phyloP scores from a whole-genome alignment of 2,113 vertebrate species.

The Scomber japonicus region DNA sequence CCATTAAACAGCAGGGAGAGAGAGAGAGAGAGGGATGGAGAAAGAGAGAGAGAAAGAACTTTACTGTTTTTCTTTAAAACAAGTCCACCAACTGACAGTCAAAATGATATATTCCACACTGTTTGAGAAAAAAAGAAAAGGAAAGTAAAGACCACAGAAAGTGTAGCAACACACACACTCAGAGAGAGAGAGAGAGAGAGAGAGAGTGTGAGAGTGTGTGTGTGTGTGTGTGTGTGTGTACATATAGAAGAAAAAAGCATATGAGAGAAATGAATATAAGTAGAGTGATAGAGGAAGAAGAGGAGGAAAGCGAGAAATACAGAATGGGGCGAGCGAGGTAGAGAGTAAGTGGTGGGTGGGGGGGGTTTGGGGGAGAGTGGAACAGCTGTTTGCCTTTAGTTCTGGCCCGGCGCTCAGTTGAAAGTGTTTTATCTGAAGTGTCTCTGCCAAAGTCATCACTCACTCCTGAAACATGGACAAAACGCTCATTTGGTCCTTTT shows the following conservation, averaged over 20 bases:
- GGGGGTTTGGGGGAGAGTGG: slow-evolving; percentile 39
- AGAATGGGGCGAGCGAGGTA: neutral
- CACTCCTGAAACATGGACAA: slow-evolving; percentile 80
- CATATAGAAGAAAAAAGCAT: neutral
- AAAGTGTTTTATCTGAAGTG: slow-evolving; percentile 79
- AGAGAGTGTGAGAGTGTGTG: too few species aligned
- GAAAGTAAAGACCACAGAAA: neutral
- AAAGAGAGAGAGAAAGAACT: slow-evolving; percentile 13
- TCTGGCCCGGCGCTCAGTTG: slow-evolving; percentile 73
- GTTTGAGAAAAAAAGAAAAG: neutral
- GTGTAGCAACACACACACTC: too few species aligned
- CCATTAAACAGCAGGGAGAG: slow-evolving; percentile 62
- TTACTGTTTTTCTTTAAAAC: slow-evolving; percentile 20
- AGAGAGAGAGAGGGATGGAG: neutral
- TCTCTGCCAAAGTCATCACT: slow-evolving; percentile 81
- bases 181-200: neutral
- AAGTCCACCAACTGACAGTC: slow-evolving; percentile 23
- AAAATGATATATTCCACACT: neutral
- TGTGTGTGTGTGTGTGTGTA: too few species aligned
- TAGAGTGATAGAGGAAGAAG: neutral
- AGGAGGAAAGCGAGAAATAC: neutral
- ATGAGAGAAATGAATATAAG: neutral
- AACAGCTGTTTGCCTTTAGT: slow-evolving; percentile 86
- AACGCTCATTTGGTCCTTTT: slow-evolving; percentile 78
- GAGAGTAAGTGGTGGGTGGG: slow-evolving; percentile 17